Percentiles rank a stretch among this genome's conserved stretches.
Evolutionary conservation across 2,797 vertebrate species (phyloP).

Genomic region (Tenualosa ilisha): DNA sequence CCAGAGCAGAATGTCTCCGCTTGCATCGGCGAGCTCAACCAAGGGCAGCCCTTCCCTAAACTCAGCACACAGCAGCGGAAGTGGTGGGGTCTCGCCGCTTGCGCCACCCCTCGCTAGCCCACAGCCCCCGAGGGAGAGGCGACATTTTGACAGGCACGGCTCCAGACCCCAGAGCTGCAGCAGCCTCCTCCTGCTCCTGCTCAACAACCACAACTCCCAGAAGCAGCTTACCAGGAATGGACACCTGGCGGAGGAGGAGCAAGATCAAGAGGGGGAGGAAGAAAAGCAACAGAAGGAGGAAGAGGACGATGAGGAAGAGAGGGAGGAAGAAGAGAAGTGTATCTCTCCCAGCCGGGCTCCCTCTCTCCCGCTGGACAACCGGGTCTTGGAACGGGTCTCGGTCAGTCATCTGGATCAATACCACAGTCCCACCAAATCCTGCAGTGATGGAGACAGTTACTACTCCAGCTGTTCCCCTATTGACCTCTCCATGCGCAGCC

Average conservation of each 20-base stretch:
- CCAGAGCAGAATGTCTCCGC: slow-evolving; percentile 80
- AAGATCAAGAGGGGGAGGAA: slow-evolving; percentile 78
- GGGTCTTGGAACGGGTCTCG: too few relatives aligned
- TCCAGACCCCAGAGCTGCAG: slow-evolving; percentile 87
- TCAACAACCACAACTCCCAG: slow-evolving; percentile 93
- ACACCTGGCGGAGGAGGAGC: slow-evolving; percentile 76
- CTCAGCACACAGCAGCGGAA: slow-evolving; percentile 66
- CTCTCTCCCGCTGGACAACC: background rate
- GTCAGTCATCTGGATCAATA: slow-evolving; percentile 46
- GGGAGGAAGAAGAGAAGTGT: slow-evolving; percentile 67
- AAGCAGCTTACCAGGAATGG: slow-evolving; percentile 83
- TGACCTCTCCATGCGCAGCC: slow-evolving; percentile 91
- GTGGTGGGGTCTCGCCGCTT: slow-evolving; percentile 52
- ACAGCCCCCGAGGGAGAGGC: slow-evolving; percentile 80
- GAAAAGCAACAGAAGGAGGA: background rate
- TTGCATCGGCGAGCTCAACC: slow-evolving; percentile 64
- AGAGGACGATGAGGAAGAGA: background rate
- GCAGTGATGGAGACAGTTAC: slow-evolving; percentile 92
- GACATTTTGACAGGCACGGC: slow-evolving; percentile 79
- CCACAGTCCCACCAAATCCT: slow-evolving; percentile 90
- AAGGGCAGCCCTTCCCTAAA: slow-evolving; percentile 78
- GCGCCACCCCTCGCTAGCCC: slow-evolving; percentile 55
- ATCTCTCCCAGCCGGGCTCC: slow-evolving; percentile 78
- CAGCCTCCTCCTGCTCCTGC: slow-evolving; percentile 92
- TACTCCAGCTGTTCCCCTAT: slow-evolving; percentile 96